Conservation (phyloP, 2,113 vertebrate species). For the Gadus macrocephalus region DNA sequence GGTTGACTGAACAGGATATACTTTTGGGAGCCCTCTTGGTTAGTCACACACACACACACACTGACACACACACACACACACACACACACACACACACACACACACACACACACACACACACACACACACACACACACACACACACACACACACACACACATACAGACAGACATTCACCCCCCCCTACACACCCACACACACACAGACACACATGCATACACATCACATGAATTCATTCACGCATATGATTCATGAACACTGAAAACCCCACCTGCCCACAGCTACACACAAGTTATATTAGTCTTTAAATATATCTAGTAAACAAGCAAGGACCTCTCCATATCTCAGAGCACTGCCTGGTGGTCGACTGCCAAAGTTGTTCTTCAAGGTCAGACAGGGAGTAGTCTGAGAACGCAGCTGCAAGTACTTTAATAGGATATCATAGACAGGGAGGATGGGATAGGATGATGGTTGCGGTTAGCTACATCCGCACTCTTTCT, state of each 20-base stretch:
- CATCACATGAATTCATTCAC: not conserved
- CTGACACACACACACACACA: too few species aligned
- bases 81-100: too few species aligned
- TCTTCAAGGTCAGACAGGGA: not conserved
- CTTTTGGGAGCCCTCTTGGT: not conserved
- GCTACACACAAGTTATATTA: not conserved
- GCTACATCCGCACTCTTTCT: not conserved
- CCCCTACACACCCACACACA: not conserved
- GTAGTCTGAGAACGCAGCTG: not conserved
- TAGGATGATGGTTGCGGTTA: not conserved
- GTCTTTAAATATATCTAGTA: not conserved
- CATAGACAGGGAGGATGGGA: not conserved
- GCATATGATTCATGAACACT: not conserved
- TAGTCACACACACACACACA: not conserved
- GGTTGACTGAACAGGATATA: not conserved
- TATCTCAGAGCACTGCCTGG: not conserved
- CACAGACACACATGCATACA: slow-evolving; percentile 1
- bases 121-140: too few species aligned
- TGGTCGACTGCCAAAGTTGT: not conserved
- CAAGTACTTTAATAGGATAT: not conserved
- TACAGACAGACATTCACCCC: not conserved
- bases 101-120: too few species aligned
- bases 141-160: too few species aligned
- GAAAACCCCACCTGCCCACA: not conserved
- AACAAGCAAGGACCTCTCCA: not conserved